Percentiles rank a stretch among this genome's conserved stretches.
phyloP scores from a whole-genome alignment of 2,888 invertebrate species.

The Gastracanthus pulcherrimus region DNA sequence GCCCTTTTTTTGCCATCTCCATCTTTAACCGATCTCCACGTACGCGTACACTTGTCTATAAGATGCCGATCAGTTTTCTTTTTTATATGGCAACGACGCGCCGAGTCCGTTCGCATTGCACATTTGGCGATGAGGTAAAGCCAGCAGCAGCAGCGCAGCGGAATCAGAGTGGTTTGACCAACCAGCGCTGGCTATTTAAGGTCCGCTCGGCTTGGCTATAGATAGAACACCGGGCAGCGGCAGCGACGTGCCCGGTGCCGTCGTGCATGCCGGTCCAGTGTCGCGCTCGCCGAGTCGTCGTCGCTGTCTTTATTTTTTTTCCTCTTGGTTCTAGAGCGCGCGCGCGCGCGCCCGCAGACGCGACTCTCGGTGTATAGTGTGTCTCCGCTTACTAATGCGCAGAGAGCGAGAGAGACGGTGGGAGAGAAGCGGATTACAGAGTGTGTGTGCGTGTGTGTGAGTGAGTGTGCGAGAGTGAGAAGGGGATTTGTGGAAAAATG shows the following conservation, averaged over 20 bases:
- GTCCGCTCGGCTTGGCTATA: slow-evolving; percentile 75
- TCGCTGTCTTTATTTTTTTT: not conserved
- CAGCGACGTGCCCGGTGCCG: slow-evolving; percentile 51
- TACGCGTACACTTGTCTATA: too few relatives aligned
- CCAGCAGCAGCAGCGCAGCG: not conserved
- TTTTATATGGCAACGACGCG: not conserved
- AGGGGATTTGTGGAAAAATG: too few relatives aligned
- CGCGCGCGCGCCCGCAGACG: too few relatives aligned
- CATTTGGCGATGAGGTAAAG: slow-evolving; percentile 42
- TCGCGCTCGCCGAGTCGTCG: slow-evolving; percentile 41
- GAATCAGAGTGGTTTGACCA: too few relatives aligned
- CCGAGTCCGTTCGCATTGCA: slow-evolving; percentile 17
- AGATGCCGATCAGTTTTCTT: too few relatives aligned
- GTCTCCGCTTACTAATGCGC: too few relatives aligned
- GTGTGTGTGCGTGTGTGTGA: too few relatives aligned
- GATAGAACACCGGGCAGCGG: slow-evolving; percentile 69
- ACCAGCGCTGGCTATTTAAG: slow-evolving; percentile 73
- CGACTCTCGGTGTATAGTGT: too few relatives aligned
- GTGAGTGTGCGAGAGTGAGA: too few relatives aligned
- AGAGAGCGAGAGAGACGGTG: too few relatives aligned
- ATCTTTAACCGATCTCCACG: not conserved
- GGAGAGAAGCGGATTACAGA: too few relatives aligned
- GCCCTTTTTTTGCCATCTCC: slow-evolving; percentile 26
- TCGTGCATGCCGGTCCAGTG: slow-evolving; percentile 49
- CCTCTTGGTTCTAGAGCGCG: too few relatives aligned